A percentile compares a stretch with the other conserved stretches of the same genome.
Conservation (phyloP, 2,888 invertebrate species). For the Blastobasis lacticolella region DNA sequence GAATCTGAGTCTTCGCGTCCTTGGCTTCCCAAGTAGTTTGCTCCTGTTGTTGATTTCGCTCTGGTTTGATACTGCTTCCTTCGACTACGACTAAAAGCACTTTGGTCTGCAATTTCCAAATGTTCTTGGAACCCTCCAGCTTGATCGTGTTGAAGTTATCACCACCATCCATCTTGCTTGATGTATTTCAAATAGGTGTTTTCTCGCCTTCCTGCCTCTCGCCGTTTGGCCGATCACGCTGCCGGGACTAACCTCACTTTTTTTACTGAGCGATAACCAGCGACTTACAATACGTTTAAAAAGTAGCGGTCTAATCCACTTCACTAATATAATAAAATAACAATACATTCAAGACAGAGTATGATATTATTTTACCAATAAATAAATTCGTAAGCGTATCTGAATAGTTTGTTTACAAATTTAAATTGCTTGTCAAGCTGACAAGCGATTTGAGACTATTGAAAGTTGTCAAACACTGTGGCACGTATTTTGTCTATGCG, state of each 20-base stretch:
- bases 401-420: no score
- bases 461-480: no score
- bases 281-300: no score
- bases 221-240: neutral
- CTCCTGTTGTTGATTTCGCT: slow-evolving; percentile 4
- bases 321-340: no score
- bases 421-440: no score
- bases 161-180: neutral
- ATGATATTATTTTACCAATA: no score
- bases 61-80: slow-evolving; percentile 14
- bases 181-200: neutral
- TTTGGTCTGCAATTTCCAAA: slow-evolving; percentile 22
- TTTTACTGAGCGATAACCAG: no score
- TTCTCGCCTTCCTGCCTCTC: neutral
- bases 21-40: slow-evolving; percentile 20
- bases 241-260: neutral
- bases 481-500: no score
- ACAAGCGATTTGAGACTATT: no score
- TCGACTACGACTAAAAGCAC: slow-evolving; percentile 19
- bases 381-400: no score
- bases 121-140: slow-evolving; percentile 18
- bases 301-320: no score
- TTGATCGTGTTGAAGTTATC: slow-evolving; percentile 9
- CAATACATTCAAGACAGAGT: no score
- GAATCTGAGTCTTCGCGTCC: slow-evolving; percentile 22